Evolutionary conservation across 2,797 vertebrate species (phyloP).

Genomic region (Pelochelys cantorii): DNA sequence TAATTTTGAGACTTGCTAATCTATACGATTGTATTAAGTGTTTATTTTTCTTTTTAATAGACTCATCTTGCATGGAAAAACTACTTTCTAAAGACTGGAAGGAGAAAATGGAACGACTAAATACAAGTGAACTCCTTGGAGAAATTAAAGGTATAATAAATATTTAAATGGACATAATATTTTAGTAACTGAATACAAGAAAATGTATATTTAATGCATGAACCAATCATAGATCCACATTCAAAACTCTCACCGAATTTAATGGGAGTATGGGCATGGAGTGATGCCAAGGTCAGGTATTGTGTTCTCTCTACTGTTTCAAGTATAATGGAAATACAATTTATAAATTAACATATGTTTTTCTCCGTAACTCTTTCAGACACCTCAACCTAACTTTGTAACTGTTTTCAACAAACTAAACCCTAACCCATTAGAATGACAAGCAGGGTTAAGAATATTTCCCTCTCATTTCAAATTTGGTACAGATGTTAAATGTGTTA

Average conservation of each 20-base stretch:
- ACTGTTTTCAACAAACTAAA: too few species aligned
- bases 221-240: neutral
- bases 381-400: neutral
- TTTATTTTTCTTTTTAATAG: conserved; percentile 73
- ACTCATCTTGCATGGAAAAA: conserved; percentile 92
- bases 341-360: neutral
- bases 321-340: neutral
- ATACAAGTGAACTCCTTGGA: conserved; percentile 91
- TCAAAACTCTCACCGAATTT: neutral
- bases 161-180: conserved; percentile 1
- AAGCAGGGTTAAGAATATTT: neutral
- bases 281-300: neutral
- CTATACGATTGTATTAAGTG: neutral
- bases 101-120: conserved; percentile 92
- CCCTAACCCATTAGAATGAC: neutral
- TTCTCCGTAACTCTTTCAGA: neutral
- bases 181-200: neutral
- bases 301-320: neutral
- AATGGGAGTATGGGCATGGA: neutral
- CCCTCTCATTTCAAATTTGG: neutral
- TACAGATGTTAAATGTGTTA: neutral
- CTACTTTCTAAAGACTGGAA: conserved; percentile 96
- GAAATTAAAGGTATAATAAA: conserved; percentile 92
- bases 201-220: neutral
- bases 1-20: conserved; percentile 11